Conservation (phyloP, 2,797 vertebrate genomes). For the Melanotaenia parkinsoni region DNA sequence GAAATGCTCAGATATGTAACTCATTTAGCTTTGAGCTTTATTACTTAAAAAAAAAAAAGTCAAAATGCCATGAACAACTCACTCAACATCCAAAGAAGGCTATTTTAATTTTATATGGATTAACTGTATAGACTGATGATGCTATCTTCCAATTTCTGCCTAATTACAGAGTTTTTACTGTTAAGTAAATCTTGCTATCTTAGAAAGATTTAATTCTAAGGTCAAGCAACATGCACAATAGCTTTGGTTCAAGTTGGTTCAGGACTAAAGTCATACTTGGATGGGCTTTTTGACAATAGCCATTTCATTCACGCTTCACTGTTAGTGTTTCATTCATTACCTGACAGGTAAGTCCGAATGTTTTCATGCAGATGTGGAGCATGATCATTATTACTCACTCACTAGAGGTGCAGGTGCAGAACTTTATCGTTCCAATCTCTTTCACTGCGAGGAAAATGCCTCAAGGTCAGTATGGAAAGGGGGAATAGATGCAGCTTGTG, state of each 20-base stretch:
- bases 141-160: background rate
- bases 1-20: slow-evolving; percentile 23
- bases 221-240: background rate
- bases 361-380: background rate
- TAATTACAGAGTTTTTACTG: background rate
- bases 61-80: background rate
- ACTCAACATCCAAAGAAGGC: background rate
- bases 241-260: background rate
- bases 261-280: background rate
- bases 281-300: background rate
- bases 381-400: background rate
- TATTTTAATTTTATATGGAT: background rate
- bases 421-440: background rate
- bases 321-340: background rate
- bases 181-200: background rate
- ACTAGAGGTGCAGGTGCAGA: background rate
- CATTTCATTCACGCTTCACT: slow-evolving; percentile 1
- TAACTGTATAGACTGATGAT: background rate
- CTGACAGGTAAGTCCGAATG: background rate
- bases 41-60: background rate
- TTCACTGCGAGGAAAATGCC: background rate
- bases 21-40: slow-evolving; percentile 1
- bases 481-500: background rate
- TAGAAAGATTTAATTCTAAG: background rate
- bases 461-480: background rate